A percentile compares a stretch with the other conserved stretches of the same genome.
phyloP scores from a whole-genome alignment of 1,140 invertebrate species.

The Meloidogyne exigua region DNA sequence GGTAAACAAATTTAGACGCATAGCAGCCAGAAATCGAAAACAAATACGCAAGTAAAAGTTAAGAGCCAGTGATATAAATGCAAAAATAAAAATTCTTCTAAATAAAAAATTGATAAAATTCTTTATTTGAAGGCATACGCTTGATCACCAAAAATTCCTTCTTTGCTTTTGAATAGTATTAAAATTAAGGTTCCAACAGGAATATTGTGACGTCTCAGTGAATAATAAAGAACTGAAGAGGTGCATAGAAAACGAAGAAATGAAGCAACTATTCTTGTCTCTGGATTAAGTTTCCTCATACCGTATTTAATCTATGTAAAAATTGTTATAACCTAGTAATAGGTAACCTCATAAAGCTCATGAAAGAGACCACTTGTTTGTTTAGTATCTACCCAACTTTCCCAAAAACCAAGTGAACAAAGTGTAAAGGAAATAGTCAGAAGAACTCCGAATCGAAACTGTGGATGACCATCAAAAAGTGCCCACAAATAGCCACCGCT shows the following conservation, averaged over 20 bases:
- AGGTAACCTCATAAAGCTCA: conserved; percentile 41
- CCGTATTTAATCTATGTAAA: conserved; percentile 57
- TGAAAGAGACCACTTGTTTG: conserved; percentile 43
- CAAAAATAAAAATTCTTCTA: conserved; percentile 45
- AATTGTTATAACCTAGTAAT: background rate
- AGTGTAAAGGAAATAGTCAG: conserved; percentile 44
- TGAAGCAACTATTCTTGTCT: conserved; percentile 41
- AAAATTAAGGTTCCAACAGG: conserved; percentile 28
- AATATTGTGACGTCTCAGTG: conserved; percentile 31
- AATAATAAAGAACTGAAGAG: conserved; percentile 29
- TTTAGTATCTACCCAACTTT: conserved; percentile 49
- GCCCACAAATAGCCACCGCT: conserved; percentile 35
- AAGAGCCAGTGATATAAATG: conserved; percentile 27
- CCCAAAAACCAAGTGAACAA: conserved; percentile 56
- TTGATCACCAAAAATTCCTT: conserved; percentile 22
- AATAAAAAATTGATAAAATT: conserved; percentile 29
- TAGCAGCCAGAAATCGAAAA: conserved; percentile 52
- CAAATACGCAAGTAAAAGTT: conserved; percentile 42
- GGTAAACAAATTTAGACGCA: conserved; percentile 40
- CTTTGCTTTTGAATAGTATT: conserved; percentile 26
- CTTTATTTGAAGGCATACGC: conserved; percentile 21
- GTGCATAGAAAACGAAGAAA: conserved; percentile 37
- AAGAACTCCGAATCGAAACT: conserved; percentile 18
- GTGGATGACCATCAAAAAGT: conserved; percentile 8
- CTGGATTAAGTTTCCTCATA: conserved; percentile 43